Conservation (phyloP, 2,797 vertebrate genomes). For the Lepilemur septentrionalis region DNA sequence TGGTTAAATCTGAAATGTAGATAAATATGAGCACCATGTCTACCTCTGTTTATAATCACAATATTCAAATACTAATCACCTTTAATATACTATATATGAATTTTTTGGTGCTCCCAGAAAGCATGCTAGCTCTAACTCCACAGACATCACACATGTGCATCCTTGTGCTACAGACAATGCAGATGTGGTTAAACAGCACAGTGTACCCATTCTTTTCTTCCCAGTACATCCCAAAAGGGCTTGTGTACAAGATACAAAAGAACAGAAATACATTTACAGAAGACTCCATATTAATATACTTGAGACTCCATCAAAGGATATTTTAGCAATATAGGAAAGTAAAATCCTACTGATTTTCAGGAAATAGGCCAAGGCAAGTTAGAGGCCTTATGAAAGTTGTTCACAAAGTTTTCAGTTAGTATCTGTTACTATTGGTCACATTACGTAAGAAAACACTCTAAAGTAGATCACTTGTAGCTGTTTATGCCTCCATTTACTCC, state of each 20-base stretch:
- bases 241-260: not conserved
- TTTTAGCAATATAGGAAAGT: not conserved
- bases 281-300: not conserved
- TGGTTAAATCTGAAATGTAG: not conserved
- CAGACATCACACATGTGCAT: conserved; percentile 44
- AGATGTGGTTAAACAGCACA: conserved; percentile 54
- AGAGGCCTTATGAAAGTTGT: not conserved
- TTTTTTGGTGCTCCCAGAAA: conserved; percentile 62
- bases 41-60: conserved; percentile 65
- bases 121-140: conserved; percentile 63
- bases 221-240: not conserved
- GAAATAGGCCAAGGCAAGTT: not conserved
- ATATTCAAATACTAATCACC: conserved; percentile 72
- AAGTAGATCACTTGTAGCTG: not conserved
- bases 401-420: not conserved
- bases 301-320: not conserved
- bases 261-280: not conserved
- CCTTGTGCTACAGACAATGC: conserved; percentile 17
- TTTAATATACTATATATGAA: not conserved
- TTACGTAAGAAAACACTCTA: not conserved
- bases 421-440: not conserved
- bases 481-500: not conserved
- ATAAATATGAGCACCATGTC: not conserved
- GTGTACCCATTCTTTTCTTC: not conserved
- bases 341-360: not conserved